Evolutionary conservation across 2,888 invertebrate genomes (phyloP), one percentile per base, ranked within the genome.

Genomic region (Cheilosia impressa): DNA sequence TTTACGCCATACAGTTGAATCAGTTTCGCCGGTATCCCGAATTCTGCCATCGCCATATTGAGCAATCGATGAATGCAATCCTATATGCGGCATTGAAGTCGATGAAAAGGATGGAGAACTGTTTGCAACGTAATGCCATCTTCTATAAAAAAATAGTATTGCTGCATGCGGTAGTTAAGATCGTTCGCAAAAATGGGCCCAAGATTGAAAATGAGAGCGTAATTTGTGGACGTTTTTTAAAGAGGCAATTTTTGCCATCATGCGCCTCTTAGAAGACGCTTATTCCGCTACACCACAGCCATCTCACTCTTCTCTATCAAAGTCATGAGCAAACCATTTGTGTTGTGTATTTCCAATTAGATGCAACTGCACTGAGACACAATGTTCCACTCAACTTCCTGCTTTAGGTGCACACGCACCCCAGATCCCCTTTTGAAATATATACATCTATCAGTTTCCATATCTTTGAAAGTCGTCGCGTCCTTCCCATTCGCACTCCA

Each of bases 261-360:
- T 4, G 38, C 7, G 13, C 15, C 15, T 41, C 22, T 13, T 41
- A 24, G 7, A 6, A 58, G 22, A 22, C 22, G 19, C 15, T 58
- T 10, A 57, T 17, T 10, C 9, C 27, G 19, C 38, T 5, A 19
- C 9, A 34, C 15, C 9, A 34, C 15, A 17, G n/a, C 57, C 6
- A 17, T 53, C 27, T 1, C 10, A 57, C 22, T n/a, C 24, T 41
- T 43, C 2, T 2, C 5, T n/a, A 6, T 60, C 60, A 60, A 60
- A 60, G 60, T 60, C 60, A 60, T 27, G 45, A 63, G 6, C 45
- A 50, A 63, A 47, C 17, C 52, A 52, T 52, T 52, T 2, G 10
- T 22, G 13, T 24, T 47, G 1, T 4, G 15, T 7, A 7, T 22
- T 52, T 52, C 24, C 41, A 66, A 66, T 41, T 41, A 52, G 53